phyloP scores from a whole-genome alignment of 2,888 invertebrate species.

The Heterodera filipjevi region DNA sequence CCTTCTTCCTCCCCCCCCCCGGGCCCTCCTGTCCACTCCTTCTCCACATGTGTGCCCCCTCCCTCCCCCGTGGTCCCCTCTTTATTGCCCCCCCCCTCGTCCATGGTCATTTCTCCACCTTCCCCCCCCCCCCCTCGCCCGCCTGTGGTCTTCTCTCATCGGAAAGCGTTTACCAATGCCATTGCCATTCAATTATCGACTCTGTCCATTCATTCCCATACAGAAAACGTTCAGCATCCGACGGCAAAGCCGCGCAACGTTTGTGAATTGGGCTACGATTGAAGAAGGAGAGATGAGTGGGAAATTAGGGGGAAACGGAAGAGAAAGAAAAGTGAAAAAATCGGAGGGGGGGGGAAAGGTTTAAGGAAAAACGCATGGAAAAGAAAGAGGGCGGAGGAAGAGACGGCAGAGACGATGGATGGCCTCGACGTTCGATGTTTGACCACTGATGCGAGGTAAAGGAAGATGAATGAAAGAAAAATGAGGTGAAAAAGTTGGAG shows the following conservation, averaged over 20 bases:
- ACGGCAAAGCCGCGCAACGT: neutral
- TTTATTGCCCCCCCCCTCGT: too few species aligned
- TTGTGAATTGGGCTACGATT: neutral
- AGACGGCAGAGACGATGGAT: neutral
- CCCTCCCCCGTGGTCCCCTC: too few species aligned
- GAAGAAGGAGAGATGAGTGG: neutral
- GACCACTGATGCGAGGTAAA: conserved; percentile 7
- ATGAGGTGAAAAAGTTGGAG: neutral
- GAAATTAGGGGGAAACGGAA: neutral
- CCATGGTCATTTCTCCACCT: neutral
- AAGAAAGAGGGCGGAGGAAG: neutral
- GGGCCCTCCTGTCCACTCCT: too few species aligned
- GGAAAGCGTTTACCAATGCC: neutral
- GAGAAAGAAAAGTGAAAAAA: neutral
- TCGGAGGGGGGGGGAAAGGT: neutral
- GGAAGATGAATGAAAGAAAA: conserved; percentile 6
- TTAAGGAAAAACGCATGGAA: neutral
- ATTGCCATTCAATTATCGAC: neutral
- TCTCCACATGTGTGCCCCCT: too few species aligned
- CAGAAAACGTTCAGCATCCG: neutral
- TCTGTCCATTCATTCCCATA: neutral
- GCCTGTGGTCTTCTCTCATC: neutral
- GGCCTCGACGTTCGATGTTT: conserved; percentile 9
- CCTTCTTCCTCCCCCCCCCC: neutral
- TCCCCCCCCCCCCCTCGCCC: too few species aligned